Evolutionary conservation across 2,888 invertebrate species (phyloP).

Genomic region (Toxonevra muliebris): DNA sequence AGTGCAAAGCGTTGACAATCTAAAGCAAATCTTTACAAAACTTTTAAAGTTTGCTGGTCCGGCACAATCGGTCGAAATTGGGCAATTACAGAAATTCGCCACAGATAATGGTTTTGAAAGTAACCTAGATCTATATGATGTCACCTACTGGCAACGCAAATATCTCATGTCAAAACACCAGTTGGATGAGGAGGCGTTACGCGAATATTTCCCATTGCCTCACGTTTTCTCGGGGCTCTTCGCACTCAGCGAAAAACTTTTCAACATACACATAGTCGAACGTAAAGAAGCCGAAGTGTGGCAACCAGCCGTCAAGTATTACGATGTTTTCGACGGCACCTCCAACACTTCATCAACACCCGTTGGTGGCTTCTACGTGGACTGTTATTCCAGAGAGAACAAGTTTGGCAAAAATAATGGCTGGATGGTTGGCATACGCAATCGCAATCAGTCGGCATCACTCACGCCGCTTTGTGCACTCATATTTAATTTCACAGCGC

Average conservation of each 20-base stretch:
- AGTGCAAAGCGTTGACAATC: conserved; percentile 82
- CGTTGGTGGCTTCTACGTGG: conserved; percentile 85
- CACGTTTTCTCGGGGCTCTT: conserved; percentile 84
- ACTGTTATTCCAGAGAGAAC: conserved; percentile 77
- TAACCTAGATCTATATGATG: conserved; percentile 81
- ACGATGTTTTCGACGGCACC: conserved; percentile 76
- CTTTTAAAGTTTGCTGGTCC: conserved; percentile 76
- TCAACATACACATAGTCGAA: conserved; percentile 79
- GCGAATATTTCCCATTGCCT: conserved; percentile 84
- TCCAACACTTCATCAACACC: conserved; percentile 62
- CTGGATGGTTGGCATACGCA: conserved; percentile 83
- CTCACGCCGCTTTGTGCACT: conserved; percentile 81
- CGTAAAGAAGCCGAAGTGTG: conserved; percentile 74
- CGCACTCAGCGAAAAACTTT: conserved; percentile 77
- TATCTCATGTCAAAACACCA: conserved; percentile 74
- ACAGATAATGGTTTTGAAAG: conserved; percentile 75
- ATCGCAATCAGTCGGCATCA: conserved; percentile 72
- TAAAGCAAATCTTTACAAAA: conserved; percentile 74
- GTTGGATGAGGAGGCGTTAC: conserved; percentile 76
- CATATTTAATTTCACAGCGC: conserved; percentile 83
- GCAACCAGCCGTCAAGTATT: conserved; percentile 88
- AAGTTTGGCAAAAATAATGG: conserved; percentile 75
- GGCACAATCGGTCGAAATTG: conserved; percentile 80
- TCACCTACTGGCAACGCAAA: conserved; percentile 87
- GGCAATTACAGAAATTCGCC: conserved; percentile 77